Evolutionary conservation across 2,888 invertebrate species (phyloP), one percentile per base, ranked within the genome.

Genomic region (Torymus auratus): DNA sequence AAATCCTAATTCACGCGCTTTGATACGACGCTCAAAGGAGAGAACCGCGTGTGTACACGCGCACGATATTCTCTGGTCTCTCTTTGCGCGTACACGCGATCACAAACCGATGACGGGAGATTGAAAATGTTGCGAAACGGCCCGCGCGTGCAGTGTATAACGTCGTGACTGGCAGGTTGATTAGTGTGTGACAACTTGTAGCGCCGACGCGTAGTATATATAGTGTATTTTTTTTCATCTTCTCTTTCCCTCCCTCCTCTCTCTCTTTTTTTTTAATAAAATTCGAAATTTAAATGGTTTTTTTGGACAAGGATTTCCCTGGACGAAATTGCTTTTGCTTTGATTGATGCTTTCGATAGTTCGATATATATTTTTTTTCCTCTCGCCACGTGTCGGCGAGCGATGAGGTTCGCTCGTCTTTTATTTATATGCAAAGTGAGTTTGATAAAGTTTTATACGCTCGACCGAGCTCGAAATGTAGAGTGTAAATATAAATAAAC

Each of bases 81-180:
- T 64, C 14, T 64, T 14, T 41, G 64, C 13, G 14, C 55, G 14
- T 58, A 0, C 15, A 15, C 5, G 15, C 55, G 15, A 28, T 15
- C 17, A 17, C 58, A 60, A 62, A 72, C 11, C 14, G 62, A 28
- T 53, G n/a, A 23, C 53, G 13, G 28, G 20, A 61, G 65, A 67
- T 74, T 74, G 58, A 58, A 58, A 74, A 67, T 74, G 20, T 58
- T 74, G 56, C 12, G 67, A 58, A 74, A 58, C 14, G 41, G 7
- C 41, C 41, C 7, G 7, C 41, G 41, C 7, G 41, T 7, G 41
- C 7, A 7, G 7, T 41, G 7, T 41, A 7, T 28, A 7, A 14
- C 50, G 13, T 14, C 65, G 23, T 15, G 20, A 56, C 50, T 67
- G 73, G 50, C 58, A 56, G 56, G 56, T 74, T 56, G 73, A 74